Evolutionary conservation across 2,888 invertebrate species (phyloP).

Genomic region (Glaucopsyche alexis): DNA sequence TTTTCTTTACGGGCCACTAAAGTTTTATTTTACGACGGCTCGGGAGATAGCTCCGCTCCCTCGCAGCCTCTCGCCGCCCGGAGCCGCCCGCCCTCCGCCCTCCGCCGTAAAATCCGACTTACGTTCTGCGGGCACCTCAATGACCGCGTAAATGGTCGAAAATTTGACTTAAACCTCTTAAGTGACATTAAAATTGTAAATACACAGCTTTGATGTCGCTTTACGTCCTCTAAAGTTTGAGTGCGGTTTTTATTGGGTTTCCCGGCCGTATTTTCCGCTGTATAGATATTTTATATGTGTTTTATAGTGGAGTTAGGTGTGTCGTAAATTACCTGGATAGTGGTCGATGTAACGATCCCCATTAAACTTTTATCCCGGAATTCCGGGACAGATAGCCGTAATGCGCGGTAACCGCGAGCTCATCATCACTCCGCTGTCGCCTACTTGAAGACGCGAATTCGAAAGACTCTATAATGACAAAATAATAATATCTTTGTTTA

Average conservation of each 20-base stretch:
- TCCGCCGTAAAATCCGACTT: conserved; percentile 34
- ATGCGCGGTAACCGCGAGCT: not conserved
- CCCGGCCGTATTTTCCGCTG: conserved; percentile 9
- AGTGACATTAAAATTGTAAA: conserved; percentile 34
- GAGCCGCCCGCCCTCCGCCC: conserved; percentile 49
- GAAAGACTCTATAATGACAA: too few relatives aligned
- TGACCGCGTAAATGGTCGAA: conserved; percentile 38
- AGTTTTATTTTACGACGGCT: conserved; percentile 78
- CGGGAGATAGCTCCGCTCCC: conserved; percentile 75
- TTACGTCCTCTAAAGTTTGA: conserved; percentile 30
- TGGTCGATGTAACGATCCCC: conserved; percentile 21
- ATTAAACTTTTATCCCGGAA: conserved; percentile 23
- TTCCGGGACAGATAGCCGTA: conserved; percentile 18
- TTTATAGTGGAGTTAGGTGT: conserved; percentile 25
- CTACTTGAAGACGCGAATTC: too few relatives aligned
- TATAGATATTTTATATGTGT: conserved; percentile 34
- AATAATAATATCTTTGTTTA: not conserved
- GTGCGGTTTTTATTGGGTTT: conserved; percentile 24
- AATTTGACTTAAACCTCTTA: conserved; percentile 40
- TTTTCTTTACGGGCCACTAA: conserved; percentile 79
- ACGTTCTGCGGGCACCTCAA: conserved; percentile 33
- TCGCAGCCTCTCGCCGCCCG: conserved; percentile 64
- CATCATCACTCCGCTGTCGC: not conserved
- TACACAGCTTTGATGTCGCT: conserved; percentile 23
- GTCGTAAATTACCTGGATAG: conserved; percentile 24